Evolutionary conservation across 2,797 vertebrate species (phyloP).

Genomic region (Helostoma temminkii): DNA sequence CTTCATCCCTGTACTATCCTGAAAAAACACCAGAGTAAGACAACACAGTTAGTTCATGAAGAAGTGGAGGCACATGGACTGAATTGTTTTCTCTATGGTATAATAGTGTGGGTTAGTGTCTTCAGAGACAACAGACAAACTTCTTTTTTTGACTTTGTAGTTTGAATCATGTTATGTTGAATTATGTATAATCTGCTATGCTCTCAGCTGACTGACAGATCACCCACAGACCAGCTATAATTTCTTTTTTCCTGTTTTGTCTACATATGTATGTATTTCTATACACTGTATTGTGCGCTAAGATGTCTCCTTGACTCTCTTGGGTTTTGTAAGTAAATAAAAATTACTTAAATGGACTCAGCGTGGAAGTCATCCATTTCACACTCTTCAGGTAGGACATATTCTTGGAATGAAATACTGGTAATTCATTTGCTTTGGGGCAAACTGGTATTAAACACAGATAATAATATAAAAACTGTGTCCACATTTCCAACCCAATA

Average conservation of each 20-base stretch:
- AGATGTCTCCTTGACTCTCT: neutral
- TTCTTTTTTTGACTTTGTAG: too few species aligned
- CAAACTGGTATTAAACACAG: constrained; percentile 9
- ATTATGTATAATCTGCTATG: too few species aligned
- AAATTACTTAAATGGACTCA: neutral
- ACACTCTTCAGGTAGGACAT: neutral
- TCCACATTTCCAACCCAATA: constrained; percentile 32
- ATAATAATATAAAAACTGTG: neutral
- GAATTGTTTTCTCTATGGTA: neutral
- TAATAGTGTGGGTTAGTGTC: neutral
- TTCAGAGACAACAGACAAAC: too few species aligned
- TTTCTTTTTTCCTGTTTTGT: neutral
- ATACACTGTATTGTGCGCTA: neutral
- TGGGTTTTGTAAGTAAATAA: neutral
- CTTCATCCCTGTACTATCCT: constrained; percentile 99
- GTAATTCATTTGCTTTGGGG: constrained; percentile 1
- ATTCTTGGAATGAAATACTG: neutral
- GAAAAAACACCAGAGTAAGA: constrained; percentile 41
- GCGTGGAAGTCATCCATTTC: constrained; percentile 1
- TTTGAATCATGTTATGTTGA: too few species aligned
- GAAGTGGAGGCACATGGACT: too few species aligned
- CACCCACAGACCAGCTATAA: neutral
- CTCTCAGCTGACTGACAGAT: neutral
- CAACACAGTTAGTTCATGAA: constrained; percentile 12
- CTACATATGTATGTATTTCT: neutral